A percentile compares a stretch with the other conserved stretches of the same genome.
Evolutionary conservation across 35 echinoderm and acorn worm genomes (phyloP).

Genomic region (Lytechinus variegatus): DNA sequence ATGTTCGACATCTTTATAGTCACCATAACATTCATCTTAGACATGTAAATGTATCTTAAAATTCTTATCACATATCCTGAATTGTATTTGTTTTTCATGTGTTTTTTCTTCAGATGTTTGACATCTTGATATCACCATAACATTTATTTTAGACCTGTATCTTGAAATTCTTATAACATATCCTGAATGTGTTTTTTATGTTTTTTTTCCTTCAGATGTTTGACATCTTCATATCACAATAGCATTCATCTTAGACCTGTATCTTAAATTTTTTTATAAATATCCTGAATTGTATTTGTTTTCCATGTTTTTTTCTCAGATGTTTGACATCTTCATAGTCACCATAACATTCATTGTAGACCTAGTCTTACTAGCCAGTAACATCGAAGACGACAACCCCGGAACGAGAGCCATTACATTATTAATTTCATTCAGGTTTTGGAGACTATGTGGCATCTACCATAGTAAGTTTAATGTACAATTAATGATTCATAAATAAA

Average conservation of each 20-base stretch:
- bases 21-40: no score
- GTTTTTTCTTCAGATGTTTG: constrained; percentile 72
- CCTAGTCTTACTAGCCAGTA: constrained; percentile 62
- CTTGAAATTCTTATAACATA: no score
- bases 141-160: constrained; percentile 69
- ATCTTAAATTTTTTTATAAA: no score
- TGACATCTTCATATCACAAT: no score
- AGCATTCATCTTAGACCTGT: no score
- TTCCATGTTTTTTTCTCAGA: constrained; percentile 54
- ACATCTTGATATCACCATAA: constrained; percentile 66
- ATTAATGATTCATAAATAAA: no score
- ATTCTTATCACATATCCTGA: no score
- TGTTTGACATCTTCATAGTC: constrained; percentile 79
- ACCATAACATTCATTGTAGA: constrained; percentile 76
- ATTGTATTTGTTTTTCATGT: background rate
- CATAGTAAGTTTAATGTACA: constrained; percentile 51
- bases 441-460: constrained; percentile 75
- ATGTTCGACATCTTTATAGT: no score
- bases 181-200: no score
- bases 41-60: no score
- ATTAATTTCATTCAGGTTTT: constrained; percentile 70
- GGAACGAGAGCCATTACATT: constrained; percentile 57
- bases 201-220: no score
- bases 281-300: background rate
- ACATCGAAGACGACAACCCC: constrained; percentile 11